Evolutionary conservation across 2,113 vertebrate genomes (phyloP).

Genomic region (Mirza zaza): DNA sequence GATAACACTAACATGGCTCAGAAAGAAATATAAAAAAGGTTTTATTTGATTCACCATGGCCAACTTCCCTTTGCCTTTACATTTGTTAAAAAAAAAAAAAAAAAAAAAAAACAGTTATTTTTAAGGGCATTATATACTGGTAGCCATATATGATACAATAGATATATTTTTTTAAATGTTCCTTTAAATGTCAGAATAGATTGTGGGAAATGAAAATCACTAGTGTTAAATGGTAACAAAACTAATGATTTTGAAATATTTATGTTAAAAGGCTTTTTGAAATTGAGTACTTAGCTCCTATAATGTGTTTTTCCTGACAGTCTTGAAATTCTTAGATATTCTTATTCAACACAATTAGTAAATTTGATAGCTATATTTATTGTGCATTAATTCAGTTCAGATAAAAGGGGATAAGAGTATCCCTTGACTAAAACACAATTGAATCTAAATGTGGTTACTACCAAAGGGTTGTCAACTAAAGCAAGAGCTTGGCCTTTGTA

Average conservation of each 20-base stretch:
- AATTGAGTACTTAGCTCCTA: conserved; percentile 28
- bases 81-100: background rate
- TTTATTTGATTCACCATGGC: conserved; percentile 7
- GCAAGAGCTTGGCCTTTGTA: background rate
- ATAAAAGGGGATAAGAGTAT: background rate
- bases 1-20: background rate
- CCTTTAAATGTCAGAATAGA: background rate
- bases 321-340: conserved; percentile 32
- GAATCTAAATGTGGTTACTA: conserved; percentile 15
- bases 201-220: conserved; percentile 41
- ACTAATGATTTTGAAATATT: conserved; percentile 58
- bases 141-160: background rate
- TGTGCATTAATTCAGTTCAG: conserved; percentile 32
- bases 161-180: background rate
- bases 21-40: background rate
- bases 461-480: background rate
- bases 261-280: conserved; percentile 42
- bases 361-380: conserved; percentile 51
- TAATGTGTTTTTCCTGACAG: conserved; percentile 4
- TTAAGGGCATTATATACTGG: background rate
- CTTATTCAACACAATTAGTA: conserved; percentile 39
- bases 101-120: background rate
- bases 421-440: background rate
- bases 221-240: conserved; percentile 42
- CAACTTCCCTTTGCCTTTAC: background rate